Conservation (phyloP, 2,888 invertebrate species). For the Heliconius ethilla region DNA sequence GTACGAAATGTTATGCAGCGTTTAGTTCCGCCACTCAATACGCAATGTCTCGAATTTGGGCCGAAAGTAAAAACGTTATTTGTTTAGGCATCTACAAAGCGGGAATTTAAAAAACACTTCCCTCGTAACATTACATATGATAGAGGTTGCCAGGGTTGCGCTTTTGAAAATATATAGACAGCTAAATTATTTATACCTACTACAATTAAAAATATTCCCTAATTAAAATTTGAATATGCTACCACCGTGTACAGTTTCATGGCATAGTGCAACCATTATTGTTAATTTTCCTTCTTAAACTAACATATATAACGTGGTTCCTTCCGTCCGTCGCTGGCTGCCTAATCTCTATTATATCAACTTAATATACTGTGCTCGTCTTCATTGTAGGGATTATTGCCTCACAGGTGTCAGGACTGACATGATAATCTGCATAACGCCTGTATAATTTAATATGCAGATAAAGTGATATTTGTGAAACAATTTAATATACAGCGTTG, state of each 20-base stretch:
- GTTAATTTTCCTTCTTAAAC: conserved; percentile 16
- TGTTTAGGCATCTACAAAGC: too few relatives aligned
- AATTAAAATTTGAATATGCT: not conserved
- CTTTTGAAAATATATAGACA: too few relatives aligned
- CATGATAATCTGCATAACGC: conserved; percentile 48
- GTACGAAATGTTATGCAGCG: too few relatives aligned
- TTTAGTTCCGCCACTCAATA: too few relatives aligned
- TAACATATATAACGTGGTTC: conserved; percentile 34
- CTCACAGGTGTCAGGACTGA: conserved; percentile 53
- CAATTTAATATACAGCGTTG: not conserved
- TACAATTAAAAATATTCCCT: not conserved
- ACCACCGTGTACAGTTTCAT: not conserved
- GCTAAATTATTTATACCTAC: too few relatives aligned
- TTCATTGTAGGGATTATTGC: conserved; percentile 55
- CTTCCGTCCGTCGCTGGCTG: conserved; percentile 41
- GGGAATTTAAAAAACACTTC: too few relatives aligned
- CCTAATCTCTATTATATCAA: conserved; percentile 55
- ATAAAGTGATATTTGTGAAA: conserved; percentile 33
- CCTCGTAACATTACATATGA: too few relatives aligned
- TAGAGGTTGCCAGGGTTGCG: too few relatives aligned
- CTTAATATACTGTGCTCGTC: conserved; percentile 55
- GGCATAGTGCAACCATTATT: not conserved
- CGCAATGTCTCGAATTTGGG: too few relatives aligned
- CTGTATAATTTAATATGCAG: conserved; percentile 44
- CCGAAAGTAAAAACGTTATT: too few relatives aligned